Evolutionary conservation across 2,113 vertebrate species (phyloP).

Genomic region (Plectropomus leopardus): DNA sequence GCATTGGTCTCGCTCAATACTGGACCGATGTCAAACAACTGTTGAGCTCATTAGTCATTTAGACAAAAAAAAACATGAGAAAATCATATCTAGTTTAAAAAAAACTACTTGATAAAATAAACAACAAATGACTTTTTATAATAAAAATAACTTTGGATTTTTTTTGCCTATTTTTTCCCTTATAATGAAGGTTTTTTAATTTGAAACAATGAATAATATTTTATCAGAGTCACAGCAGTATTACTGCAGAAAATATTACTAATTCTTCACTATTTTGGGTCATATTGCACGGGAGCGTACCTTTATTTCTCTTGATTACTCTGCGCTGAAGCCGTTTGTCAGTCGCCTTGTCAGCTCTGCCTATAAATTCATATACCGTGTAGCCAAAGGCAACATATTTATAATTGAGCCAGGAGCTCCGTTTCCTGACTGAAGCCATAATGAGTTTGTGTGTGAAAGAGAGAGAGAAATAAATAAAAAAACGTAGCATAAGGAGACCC

Average conservation of each 20-base stretch:
- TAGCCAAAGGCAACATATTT: slow-evolving; percentile 44
- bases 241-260: not conserved
- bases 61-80: too few species aligned
- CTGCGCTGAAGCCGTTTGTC: slow-evolving; percentile 1
- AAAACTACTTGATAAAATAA: not conserved
- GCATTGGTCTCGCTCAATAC: too few species aligned
- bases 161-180: not conserved
- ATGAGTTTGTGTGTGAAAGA: slow-evolving; percentile 7
- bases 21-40: too few species aligned
- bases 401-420: slow-evolving; percentile 44
- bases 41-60: too few species aligned
- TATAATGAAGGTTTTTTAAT: not conserved
- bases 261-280: not conserved
- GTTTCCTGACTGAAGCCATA: slow-evolving; percentile 22
- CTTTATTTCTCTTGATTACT: slow-evolving; percentile 5
- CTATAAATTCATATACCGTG: slow-evolving; percentile 7
- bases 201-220: not conserved
- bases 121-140: not conserved
- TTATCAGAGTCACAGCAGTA: not conserved
- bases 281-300: not conserved
- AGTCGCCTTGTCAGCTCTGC: slow-evolving; percentile 31
- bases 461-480: slow-evolving; percentile 25
- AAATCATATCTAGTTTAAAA: too few species aligned
- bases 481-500: slow-evolving; percentile 1
- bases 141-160: not conserved